phyloP scores from a whole-genome alignment of 2,888 invertebrate genomes.

The Apamea epomidion region DNA sequence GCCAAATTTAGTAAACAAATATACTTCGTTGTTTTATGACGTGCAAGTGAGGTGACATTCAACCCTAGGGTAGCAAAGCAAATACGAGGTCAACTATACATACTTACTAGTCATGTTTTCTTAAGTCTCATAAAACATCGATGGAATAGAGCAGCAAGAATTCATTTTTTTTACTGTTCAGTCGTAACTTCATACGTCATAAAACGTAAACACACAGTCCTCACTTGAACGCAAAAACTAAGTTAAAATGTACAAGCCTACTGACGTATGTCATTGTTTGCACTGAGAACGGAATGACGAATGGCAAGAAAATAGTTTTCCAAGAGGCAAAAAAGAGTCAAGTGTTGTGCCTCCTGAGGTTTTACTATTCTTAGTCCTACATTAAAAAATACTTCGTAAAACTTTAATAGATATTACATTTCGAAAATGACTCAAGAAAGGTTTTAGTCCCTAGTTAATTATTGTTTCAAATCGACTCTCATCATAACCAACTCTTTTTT shows the following conservation, averaged over 20 bases:
- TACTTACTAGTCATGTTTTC: neutral
- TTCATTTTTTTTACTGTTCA: neutral
- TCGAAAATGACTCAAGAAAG: neutral
- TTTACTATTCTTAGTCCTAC: conserved; percentile 7
- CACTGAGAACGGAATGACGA: conserved; percentile 14
- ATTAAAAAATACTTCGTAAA: neutral
- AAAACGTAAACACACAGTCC: conserved; percentile 27
- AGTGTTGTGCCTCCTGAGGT: conserved; percentile 3
- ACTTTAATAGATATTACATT: neutral
- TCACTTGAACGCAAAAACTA: conserved; percentile 36
- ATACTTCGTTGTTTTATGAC: neutral
- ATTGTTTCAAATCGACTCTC: neutral
- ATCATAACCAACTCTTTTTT: neutral
- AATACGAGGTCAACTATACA: neutral
- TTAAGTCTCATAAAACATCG: neutral
- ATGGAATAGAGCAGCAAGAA: neutral
- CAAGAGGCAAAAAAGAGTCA: conserved; percentile 13
- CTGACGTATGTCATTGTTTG: conserved; percentile 37
- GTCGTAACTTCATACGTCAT: conserved; percentile 4
- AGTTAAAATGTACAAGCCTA: conserved; percentile 38
- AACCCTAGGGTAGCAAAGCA: neutral
- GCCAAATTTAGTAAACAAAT: neutral
- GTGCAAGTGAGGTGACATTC: neutral
- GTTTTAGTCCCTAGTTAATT: neutral
- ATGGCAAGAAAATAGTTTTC: conserved; percentile 24